Evolutionary conservation across 2,797 vertebrate genomes (phyloP), one percentile per base, ranked within the genome.

Genomic region (Bucorvus abyssinicus): DNA sequence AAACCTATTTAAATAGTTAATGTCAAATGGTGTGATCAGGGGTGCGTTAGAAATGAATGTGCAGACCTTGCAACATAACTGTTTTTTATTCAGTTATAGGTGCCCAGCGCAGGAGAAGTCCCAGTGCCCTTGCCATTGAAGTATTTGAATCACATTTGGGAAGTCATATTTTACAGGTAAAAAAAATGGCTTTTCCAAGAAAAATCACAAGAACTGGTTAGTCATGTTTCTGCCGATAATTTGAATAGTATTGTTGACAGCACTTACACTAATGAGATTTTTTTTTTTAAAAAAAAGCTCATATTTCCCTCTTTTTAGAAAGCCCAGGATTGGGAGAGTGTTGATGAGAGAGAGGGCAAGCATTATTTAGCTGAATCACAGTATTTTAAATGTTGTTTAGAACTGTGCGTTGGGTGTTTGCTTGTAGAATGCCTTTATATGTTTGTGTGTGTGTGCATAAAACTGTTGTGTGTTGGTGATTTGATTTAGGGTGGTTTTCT

Each of bases 151-250:
- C 98, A 97, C 99, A 99, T 98, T 98, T 99, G 98, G 99, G 99
- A 97, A 99, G 99, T 98, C 99, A 99, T 98, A 99, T 99, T 98
- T 98, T 99, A 96, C 99, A 99, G 99, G 99, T 99, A 99, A 97
- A 97, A 99, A 97, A 96, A 84, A 87, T 44, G 67, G 73, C 89
- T 96, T 96, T 96, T 97, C 78, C 75, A 80, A 85, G 76, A 95
- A 77, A 92, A 79, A 75, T 52, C 21, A 34, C n/a, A 81, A 42
- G 86, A 60, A 63, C 75, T 93, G 76, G 10, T 34, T 69, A 69
- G n/a, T 76, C 32, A 34, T 76, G 88, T 92, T 93, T 94, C 73
- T 87, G 42, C 47, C n/a, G 30, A 42, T 61, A 87, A 71, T 87
- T 89, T 93, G 22, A 94, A 78, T 71, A 64, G 30, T 89, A 68